These are phyloP conservation scores for Pachymerium ferrugineum DNA, from an alignment of 2,888 invertebrate genomes.

Conservation along the genomic window DNA sequence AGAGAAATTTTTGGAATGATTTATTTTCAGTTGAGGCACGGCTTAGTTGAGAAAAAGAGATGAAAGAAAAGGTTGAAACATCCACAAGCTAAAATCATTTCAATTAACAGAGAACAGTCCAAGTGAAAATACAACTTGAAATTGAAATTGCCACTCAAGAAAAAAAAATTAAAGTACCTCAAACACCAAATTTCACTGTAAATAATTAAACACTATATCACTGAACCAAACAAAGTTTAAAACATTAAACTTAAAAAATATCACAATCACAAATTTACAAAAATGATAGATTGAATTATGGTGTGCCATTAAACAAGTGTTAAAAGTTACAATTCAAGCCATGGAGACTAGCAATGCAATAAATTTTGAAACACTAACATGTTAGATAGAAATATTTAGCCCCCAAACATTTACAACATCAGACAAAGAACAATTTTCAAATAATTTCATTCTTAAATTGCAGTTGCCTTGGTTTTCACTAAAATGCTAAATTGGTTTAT, in stretches of 20 bases:
- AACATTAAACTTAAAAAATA: not conserved
- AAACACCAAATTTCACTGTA: not conserved
- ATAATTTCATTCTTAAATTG: not conserved
- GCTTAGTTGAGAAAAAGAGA: conserved; percentile 1
- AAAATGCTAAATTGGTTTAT: not conserved
- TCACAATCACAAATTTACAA: not conserved
- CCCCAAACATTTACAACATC: not conserved
- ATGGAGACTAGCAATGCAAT: conserved; percentile 12
- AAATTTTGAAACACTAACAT: conserved; percentile 14
- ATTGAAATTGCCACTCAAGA: not conserved
- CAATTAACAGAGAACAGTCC: conserved; percentile 18
- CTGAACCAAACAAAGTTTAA: not conserved
- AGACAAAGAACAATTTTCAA: not conserved
- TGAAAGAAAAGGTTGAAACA: not conserved
- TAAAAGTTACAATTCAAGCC: not conserved
- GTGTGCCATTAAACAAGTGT: not conserved
- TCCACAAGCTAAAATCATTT: not conserved
- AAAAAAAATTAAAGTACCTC: not conserved
- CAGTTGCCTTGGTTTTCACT: conserved; percentile 10
- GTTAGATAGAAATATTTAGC: conserved; percentile 4
- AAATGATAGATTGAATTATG: not conserved
- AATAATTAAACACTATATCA: not conserved
- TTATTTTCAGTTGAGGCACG: conserved; percentile 18
- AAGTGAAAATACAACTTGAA: not conserved
- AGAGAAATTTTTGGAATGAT: conserved; percentile 21